phyloP scores from a whole-genome alignment of 2,888 invertebrate genomes.

The Diploptera punctata region DNA sequence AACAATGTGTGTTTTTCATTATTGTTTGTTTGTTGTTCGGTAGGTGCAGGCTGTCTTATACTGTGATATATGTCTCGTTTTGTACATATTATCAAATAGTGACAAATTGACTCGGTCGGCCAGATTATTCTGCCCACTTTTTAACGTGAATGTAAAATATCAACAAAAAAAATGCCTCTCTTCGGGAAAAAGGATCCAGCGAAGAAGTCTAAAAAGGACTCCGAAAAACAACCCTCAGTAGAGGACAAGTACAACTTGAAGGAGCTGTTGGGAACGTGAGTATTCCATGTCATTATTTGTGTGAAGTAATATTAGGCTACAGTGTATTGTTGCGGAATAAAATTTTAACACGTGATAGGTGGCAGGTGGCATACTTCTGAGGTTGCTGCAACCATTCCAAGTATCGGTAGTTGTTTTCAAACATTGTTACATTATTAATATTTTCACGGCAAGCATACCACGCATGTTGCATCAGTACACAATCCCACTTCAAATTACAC shows the following conservation, averaged over 20 bases:
- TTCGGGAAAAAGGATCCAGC: slow-evolving; percentile 90
- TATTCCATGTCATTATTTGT: too few species aligned
- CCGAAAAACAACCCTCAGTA: slow-evolving; percentile 79
- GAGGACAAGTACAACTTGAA: slow-evolving; percentile 92
- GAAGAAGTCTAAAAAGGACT: slow-evolving; percentile 84
- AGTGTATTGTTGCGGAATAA: too few species aligned
- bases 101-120: neutral
- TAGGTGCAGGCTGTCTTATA: neutral
- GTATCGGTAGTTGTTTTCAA: too few species aligned
- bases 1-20: slow-evolving; percentile 4
- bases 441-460: too few species aligned
- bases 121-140: neutral
- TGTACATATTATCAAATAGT: neutral
- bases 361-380: too few species aligned
- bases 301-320: neutral
- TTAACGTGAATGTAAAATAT: slow-evolving; percentile 27
- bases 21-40: neutral
- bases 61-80: neutral
- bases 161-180: slow-evolving; percentile 74
- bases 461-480: too few species aligned
- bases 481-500: too few species aligned
- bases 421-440: too few species aligned
- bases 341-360: too few species aligned
- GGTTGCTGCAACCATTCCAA: too few species aligned
- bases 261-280: slow-evolving; percentile 89